Percentiles rank a stretch among this genome's conserved stretches.
Evolutionary conservation across 35 echinoderm and acorn worm genomes (phyloP).

Genomic region (Apostichopus californicus): DNA sequence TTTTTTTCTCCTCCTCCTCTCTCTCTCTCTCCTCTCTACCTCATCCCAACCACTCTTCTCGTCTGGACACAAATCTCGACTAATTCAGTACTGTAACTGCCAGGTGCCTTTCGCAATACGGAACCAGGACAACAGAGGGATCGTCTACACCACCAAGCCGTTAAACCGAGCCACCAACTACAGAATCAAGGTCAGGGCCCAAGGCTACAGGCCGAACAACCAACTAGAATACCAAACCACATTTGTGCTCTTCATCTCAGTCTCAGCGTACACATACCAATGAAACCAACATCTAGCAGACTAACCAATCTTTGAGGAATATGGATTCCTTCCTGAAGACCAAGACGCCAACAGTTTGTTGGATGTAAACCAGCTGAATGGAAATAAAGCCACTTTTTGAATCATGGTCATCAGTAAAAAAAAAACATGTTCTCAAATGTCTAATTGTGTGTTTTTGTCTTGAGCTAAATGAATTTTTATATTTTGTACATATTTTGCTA

Average conservation of each 20-base stretch:
- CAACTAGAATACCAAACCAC: slow-evolving; percentile 50
- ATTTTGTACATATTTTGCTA: neutral
- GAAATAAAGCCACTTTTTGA: too few species aligned
- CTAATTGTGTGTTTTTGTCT: neutral
- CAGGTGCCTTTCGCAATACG: slow-evolving; percentile 61
- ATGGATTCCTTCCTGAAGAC: too few species aligned
- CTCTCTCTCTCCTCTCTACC: neutral
- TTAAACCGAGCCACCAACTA: slow-evolving; percentile 38
- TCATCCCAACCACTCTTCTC: neutral
- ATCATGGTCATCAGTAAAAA: too few species aligned
- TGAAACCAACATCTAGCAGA: neutral
- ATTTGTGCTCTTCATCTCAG: slow-evolving; percentile 21
- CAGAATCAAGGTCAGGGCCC: slow-evolving; percentile 59
- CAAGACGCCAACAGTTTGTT: too few species aligned
- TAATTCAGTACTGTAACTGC: slow-evolving; percentile 31
- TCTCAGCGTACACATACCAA: slow-evolving; percentile 30
- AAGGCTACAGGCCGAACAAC: slow-evolving; percentile 2
- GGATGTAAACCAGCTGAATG: too few species aligned
- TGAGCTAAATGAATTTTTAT: neutral
- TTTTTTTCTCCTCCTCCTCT: slow-evolving; percentile 10
- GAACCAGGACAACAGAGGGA: slow-evolving; percentile 19
- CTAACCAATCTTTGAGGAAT: too few species aligned
- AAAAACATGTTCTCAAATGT: neutral
- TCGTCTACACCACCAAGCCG: slow-evolving; percentile 31
- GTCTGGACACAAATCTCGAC: slow-evolving; percentile 3